Evolutionary conservation across 2,888 invertebrate species (phyloP), one percentile per base, ranked within the genome.

Genomic region (Pemphredon lugubris): DNA sequence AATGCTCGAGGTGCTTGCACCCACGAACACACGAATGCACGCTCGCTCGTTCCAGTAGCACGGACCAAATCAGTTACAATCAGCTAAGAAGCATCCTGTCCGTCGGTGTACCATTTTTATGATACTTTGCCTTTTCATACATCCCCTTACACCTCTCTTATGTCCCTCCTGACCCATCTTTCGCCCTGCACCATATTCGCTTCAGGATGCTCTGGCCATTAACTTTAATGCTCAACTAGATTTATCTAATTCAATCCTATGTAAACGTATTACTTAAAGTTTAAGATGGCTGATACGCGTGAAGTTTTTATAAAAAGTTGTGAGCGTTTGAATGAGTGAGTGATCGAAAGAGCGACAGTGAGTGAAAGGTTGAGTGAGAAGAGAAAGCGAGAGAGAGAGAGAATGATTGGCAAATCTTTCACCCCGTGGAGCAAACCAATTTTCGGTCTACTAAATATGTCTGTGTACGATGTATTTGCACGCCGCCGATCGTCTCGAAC

Each of bases 181-280:
- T 5, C 23, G 2, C 13, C 21, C 45, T 7, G 26, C 3, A 26
- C 3, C 3, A 7, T 26, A 5, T 20, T 20, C 37, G 30, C 57
- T 37, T 71, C 73, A 71, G 85, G 85, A 87, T 86, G 86, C 87
- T 87, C 87, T 87, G 82, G 88, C 88, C 87, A 87, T 76, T 86
- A 86, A 87, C 83, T 84, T 69, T 81, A 81, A 86, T 88, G 88
- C 88, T 88, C 88, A 88, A 88, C 85, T 88, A 88, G 88, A 81
- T 83, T 88, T 87, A 88, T 79, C 59, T 57, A 55, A 75, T 82
- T 86, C 84, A 79, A 84, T 83, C 83, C 83, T 85, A 58, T 26
- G 44, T 63, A 69, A 63, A 54, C 44, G 54, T 69, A 58, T 65
- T 34, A 57, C 37, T 21, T 50, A 50, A 50, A 13, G 20, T 37